Conservation (phyloP, 2,888 invertebrate species). For the Idaea straminata region DNA sequence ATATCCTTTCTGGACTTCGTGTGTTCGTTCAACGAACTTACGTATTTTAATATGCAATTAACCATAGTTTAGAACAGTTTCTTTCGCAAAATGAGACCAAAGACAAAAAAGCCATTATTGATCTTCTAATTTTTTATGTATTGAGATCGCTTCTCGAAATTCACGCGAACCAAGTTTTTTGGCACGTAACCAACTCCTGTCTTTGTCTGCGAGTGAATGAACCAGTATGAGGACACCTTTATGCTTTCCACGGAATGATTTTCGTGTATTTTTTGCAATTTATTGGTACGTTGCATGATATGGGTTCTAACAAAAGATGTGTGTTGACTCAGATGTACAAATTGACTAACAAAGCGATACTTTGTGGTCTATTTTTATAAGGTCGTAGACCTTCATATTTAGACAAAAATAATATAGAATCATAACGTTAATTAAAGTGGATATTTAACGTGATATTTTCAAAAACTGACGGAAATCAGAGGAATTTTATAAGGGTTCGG, state of each 20-base stretch:
- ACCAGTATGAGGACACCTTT: conserved; percentile 40
- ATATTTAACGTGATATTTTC: too few species aligned
- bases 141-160: conserved; percentile 3
- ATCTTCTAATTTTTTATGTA: conserved; percentile 13
- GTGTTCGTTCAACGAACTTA: too few species aligned
- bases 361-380: neutral
- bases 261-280: conserved; percentile 10
- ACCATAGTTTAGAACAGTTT: too few species aligned
- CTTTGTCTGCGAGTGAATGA: conserved; percentile 68
- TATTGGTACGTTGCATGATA: neutral
- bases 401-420: too few species aligned
- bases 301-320: neutral
- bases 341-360: neutral
- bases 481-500: too few species aligned
- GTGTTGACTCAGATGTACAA: neutral
- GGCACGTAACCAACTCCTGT: conserved; percentile 56
- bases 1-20: too few species aligned
- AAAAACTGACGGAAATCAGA: too few species aligned
- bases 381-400: neutral
- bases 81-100: too few species aligned
- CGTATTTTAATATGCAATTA: too few species aligned
- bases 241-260: conserved; percentile 24
- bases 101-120: too few species aligned
- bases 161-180: conserved; percentile 25
- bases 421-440: too few species aligned